A percentile compares a stretch with the other conserved stretches of the same genome.
These are phyloP conservation scores for Dryobotodes eremita DNA, from an alignment of 2,888 invertebrate species.

Conservation along the genomic window DNA sequence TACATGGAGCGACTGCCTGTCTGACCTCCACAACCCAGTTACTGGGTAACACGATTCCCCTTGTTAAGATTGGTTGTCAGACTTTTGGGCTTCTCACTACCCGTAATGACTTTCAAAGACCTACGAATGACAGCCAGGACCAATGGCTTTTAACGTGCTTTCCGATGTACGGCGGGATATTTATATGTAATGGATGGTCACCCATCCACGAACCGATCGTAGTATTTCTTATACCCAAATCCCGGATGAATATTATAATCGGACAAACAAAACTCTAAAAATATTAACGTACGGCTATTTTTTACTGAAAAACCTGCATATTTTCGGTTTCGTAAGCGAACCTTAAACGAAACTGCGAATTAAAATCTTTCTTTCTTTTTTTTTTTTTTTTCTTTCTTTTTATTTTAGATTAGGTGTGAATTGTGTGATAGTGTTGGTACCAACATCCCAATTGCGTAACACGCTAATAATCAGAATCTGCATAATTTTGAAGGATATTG, in stretches of 20 bases:
- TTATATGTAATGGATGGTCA: neutral
- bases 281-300: neutral
- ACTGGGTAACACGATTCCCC: neutral
- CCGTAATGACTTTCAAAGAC: neutral
- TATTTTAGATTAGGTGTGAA: too few relatives aligned
- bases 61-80: neutral
- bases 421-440: too few relatives aligned
- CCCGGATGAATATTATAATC: neutral
- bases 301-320: conserved; percentile 16
- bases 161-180: neutral
- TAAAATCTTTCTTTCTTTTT: conserved; percentile 4
- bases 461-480: too few relatives aligned
- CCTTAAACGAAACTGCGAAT: neutral
- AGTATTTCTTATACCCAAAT: neutral
- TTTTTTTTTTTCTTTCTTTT: too few relatives aligned
- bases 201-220: neutral
- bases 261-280: neutral
- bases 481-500: too few relatives aligned
- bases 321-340: conserved; percentile 33
- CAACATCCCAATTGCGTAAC: too few relatives aligned
- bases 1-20: neutral
- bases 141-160: neutral
- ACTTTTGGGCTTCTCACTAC: neutral
- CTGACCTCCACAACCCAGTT: neutral
- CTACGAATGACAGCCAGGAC: neutral